phyloP scores from a whole-genome alignment of 2,888 invertebrate genomes.

The Nomada hirtipes region DNA sequence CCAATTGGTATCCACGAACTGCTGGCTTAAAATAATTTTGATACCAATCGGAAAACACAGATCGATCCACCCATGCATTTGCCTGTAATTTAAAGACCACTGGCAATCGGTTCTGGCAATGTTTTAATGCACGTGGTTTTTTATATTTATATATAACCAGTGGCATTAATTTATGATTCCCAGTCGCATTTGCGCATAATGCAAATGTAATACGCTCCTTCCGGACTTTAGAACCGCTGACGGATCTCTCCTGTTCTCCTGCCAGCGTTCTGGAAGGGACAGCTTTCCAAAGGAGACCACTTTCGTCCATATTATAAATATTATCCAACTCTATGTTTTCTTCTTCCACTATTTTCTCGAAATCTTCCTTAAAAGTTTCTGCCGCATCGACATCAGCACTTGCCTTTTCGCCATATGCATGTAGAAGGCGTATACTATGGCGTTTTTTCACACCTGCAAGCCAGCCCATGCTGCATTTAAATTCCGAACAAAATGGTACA shows the following conservation, averaged over 20 bases:
- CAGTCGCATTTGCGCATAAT: conserved; percentile 71
- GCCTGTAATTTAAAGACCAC: conserved; percentile 58
- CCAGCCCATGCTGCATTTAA: conserved; percentile 23
- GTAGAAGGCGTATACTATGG: conserved; percentile 5
- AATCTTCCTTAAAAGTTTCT: background rate
- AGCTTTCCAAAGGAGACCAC: conserved; percentile 66
- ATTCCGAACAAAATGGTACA: background rate
- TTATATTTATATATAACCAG: background rate
- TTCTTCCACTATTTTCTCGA: conserved; percentile 10
- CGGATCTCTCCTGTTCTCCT: conserved; percentile 53
- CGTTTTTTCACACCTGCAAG: conserved; percentile 6
- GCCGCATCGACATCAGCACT: conserved; percentile 1
- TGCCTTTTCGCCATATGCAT: background rate
- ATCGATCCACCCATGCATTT: conserved; percentile 71
- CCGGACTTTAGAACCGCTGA: conserved; percentile 61
- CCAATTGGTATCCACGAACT: conserved; percentile 45
- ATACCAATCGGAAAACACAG: conserved; percentile 69
- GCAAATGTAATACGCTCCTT: conserved; percentile 71
- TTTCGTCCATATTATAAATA: conserved; percentile 71
- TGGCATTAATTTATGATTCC: conserved; percentile 70
- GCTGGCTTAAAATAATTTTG: conserved; percentile 57
- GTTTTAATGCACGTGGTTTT: background rate
- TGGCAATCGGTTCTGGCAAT: conserved; percentile 44
- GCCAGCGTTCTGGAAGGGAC: conserved; percentile 64
- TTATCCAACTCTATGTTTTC: conserved; percentile 38